phyloP scores from a whole-genome alignment of 2,888 invertebrate genomes.

The Operophtera brumata region DNA sequence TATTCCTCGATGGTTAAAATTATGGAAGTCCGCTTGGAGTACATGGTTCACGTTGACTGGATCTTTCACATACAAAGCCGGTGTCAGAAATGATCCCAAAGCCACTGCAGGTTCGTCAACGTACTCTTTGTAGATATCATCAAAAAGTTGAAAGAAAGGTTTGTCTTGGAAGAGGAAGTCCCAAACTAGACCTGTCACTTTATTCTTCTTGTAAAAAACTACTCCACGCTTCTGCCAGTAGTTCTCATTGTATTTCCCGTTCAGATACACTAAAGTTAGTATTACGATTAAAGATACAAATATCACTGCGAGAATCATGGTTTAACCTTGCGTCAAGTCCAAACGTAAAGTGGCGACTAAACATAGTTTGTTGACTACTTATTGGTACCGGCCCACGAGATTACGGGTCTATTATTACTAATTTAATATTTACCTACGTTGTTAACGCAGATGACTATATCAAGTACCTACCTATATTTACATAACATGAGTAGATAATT shows the following conservation, averaged over 20 bases:
- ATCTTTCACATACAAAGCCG: slow-evolving; percentile 45
- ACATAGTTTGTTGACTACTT: too few relatives aligned
- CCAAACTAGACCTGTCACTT: slow-evolving; percentile 48
- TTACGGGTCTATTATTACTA: background rate
- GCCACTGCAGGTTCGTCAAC: slow-evolving; percentile 51
- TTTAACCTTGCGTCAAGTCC: background rate
- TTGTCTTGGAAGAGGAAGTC: slow-evolving; percentile 40
- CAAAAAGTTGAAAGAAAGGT: slow-evolving; percentile 47
- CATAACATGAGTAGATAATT: background rate
- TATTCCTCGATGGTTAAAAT: slow-evolving; percentile 51
- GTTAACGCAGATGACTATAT: background rate
- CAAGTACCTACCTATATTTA: background rate
- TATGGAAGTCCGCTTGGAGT: slow-evolving; percentile 45
- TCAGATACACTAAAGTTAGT: slow-evolving; percentile 34
- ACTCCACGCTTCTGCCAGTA: slow-evolving; percentile 61
- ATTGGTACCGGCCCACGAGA: too few relatives aligned
- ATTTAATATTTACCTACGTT: background rate
- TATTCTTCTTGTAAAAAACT: slow-evolving; percentile 43
- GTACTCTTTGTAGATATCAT: slow-evolving; percentile 48
- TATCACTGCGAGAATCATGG: slow-evolving; percentile 9
- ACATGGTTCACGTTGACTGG: slow-evolving; percentile 47
- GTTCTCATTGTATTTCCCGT: slow-evolving; percentile 46
- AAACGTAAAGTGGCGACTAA: background rate
- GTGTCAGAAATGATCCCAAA: slow-evolving; percentile 40
- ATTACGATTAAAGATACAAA: slow-evolving; percentile 10